A percentile compares a stretch with the other conserved stretches of the same genome.
Evolutionary conservation across 2,888 invertebrate species (phyloP).

Genomic region (Hydroisotoma schaefferi): DNA sequence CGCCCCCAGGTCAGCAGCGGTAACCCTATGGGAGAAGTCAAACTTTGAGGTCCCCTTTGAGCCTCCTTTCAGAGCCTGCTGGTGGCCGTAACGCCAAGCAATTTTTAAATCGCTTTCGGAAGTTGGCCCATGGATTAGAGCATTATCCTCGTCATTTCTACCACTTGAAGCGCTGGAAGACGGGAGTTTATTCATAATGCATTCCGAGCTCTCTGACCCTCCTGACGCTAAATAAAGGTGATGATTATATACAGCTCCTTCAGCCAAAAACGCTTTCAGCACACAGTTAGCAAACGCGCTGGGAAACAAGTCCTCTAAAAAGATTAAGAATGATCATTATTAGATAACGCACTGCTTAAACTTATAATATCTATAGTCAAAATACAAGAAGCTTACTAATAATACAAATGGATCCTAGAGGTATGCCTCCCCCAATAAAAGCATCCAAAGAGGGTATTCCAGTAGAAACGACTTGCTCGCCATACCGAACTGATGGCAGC

Average conservation of each 20-base stretch:
- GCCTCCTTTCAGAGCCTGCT: constrained; percentile 6
- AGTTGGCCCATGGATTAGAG: neutral
- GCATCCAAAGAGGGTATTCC: constrained; percentile 42
- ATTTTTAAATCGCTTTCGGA: constrained; percentile 30
- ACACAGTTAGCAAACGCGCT: constrained; percentile 38
- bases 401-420: constrained; percentile 37
- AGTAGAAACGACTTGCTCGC: constrained; percentile 45
- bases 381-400: constrained; percentile 27
- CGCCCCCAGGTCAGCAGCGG: constrained; percentile 35
- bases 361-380: neutral
- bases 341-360: neutral
- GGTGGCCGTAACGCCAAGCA: constrained; percentile 43
- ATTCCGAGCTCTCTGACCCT: constrained; percentile 11
- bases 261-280: constrained; percentile 42
- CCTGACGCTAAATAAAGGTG: constrained; percentile 33
- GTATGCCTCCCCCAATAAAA: constrained; percentile 42
- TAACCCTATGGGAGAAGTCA: constrained; percentile 40
- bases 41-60: constrained; percentile 21
- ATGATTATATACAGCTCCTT: constrained; percentile 38
- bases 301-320: constrained; percentile 37
- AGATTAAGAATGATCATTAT: neutral
- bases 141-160: constrained; percentile 2
- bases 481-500: constrained; percentile 42
- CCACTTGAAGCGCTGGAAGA: neutral
- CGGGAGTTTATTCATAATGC: constrained; percentile 32